Evolutionary conservation across 2,888 invertebrate genomes (phyloP), one percentile per base, ranked within the genome.

Genomic region (Vannuccia rotundouncinata): DNA sequence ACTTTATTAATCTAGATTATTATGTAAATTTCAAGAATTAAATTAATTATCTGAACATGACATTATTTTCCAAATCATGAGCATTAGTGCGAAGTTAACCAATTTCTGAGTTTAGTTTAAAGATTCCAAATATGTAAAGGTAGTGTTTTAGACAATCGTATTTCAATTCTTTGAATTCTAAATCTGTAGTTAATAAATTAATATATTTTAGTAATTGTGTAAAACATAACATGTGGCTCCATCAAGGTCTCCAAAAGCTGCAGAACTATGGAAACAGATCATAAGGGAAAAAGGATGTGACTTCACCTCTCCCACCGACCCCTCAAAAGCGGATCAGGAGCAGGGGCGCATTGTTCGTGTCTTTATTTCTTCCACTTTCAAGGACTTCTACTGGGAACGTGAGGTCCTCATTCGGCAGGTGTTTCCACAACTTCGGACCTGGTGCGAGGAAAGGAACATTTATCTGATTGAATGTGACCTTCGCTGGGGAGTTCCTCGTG

Each of bases 291-390:
- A 22, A 22, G 66, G 66, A 5, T 27, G 66, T 22, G 66, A 66
- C 45, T 45, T 5, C 17, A 45, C 5, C 10, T 45, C 45, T 13
- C 5, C 5, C 45, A 17, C 45, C 25, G 25, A 22, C 5, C 10
- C 13, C 2, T 66, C 66, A 22, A 66, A 22, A 5, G 66, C 5
- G 25, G 66, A 66, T 66, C 22, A 2, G 25, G 66, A 66, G 13
- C 2, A 2, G 25, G 22, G 66, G 2, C 66, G 66, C 5, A 60
- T 60, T n/a, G 84, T 87, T 1, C 82, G 86, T 25, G 83, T 87
- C 25, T 87, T 87, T 83, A 86, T 87, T 1, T 87, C 87, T 0
- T 87, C 87, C 79, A 87, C 87, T 29, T 87, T 87, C 82, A 86
- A 84, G 79, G 87, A 87, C 81, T 87, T 87, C 80, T 85, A 85